Percentiles rank a stretch among this genome's conserved stretches.
These are phyloP conservation scores for Melinopterus prodromus DNA, from an alignment of 2,888 invertebrate species.

Conservation along the genomic window DNA sequence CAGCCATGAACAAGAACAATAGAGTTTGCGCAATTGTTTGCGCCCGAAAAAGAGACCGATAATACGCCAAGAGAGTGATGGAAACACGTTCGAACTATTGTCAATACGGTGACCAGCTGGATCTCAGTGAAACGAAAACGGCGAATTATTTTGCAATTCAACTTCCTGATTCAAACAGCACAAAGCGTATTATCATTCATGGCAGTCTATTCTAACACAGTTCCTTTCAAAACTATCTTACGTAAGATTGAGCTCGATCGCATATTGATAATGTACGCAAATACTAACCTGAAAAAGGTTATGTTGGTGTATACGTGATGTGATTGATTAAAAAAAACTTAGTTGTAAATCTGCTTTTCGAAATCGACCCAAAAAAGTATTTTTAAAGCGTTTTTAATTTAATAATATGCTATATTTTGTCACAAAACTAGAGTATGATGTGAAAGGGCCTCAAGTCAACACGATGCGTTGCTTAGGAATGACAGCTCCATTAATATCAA, in stretches of 20 bases:
- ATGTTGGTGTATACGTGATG: too few relatives aligned
- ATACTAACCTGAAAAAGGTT: not conserved
- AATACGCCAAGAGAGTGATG: not conserved
- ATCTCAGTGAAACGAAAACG: not conserved
- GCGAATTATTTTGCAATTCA: constrained; percentile 11
- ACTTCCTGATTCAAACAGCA: constrained; percentile 14
- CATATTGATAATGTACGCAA: not conserved
- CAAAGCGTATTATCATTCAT: not conserved
- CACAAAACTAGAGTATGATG: too few relatives aligned
- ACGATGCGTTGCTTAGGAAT: too few relatives aligned
- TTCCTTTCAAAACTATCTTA: constrained; percentile 20
- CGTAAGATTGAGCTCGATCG: constrained; percentile 16
- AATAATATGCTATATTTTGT: too few relatives aligned
- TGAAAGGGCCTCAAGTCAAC: too few relatives aligned
- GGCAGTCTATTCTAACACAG: not conserved
- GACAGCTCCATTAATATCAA: too few relatives aligned
- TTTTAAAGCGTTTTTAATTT: too few relatives aligned
- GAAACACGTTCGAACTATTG: not conserved
- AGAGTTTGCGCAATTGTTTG: not conserved
- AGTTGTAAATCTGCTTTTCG: too few relatives aligned
- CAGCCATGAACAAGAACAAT: not conserved
- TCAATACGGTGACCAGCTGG: not conserved
- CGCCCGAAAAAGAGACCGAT: not conserved
- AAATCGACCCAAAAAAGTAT: too few relatives aligned
- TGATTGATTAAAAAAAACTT: too few relatives aligned